phyloP scores from a whole-genome alignment of 2,797 vertebrate species.

The Cercopithecus hamlyni region DNA sequence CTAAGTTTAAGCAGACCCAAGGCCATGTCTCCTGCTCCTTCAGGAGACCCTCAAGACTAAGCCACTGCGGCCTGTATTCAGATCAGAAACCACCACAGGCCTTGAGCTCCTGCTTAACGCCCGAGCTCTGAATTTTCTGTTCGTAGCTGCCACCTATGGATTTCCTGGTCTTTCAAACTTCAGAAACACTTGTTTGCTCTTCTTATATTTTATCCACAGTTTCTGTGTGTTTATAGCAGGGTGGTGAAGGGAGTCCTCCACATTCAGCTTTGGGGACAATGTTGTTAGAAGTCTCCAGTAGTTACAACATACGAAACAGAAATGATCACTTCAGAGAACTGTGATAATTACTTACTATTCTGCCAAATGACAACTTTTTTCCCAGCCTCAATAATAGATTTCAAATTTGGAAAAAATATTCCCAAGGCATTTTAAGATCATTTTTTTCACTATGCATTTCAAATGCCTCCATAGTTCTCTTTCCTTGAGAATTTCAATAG shows the following conservation, averaged over 20 bases:
- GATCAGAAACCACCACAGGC: not conserved
- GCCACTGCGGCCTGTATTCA: no score
- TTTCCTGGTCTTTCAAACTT: not conserved
- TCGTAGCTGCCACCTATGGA: not conserved
- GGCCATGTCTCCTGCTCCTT: not conserved
- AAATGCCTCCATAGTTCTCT: not conserved
- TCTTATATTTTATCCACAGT: not conserved
- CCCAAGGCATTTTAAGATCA: conserved; percentile 8
- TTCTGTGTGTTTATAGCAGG: not conserved
- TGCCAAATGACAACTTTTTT: conserved; percentile 44
- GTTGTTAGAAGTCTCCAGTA: not conserved
- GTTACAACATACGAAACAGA: conserved; percentile 17
- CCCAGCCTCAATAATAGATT: conserved; percentile 16
- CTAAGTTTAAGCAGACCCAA: not conserved
- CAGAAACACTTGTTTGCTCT: not conserved
- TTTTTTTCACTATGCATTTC: conserved; percentile 23
- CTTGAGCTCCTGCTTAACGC: not conserved
- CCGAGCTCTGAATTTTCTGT: not conserved
- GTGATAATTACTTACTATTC: conserved; percentile 31
- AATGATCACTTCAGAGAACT: conserved; percentile 29
- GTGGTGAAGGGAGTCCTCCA: not conserved
- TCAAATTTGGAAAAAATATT: conserved; percentile 39
- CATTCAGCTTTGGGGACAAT: not conserved
- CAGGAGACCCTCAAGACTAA: not conserved
- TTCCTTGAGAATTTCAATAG: not conserved